Evolutionary conservation across 2,797 vertebrate species (phyloP), one percentile per base, ranked within the genome.

Genomic region (Gobionotothen gibberifrons): DNA sequence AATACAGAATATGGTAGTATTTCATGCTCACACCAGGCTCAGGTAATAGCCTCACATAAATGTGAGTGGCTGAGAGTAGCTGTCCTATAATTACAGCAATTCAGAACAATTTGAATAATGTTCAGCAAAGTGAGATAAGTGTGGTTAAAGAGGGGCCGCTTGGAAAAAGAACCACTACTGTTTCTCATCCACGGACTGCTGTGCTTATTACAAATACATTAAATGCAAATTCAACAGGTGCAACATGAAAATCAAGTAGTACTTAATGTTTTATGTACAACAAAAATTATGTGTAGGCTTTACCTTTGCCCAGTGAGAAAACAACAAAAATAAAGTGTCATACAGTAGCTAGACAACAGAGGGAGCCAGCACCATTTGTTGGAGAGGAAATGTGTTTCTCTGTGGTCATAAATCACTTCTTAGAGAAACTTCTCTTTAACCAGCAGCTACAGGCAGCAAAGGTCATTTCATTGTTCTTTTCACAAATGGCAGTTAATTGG

Each of bases 51-150:
- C 52, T 47, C 26, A 51, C 69, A 16, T 81, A 51, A 69, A 83
- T 85, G 61, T 63, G 46, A 74, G 51, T 53, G 39, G 52, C 0
- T 8, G 40, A 40, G 22, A 71, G 21, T 60, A 52, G 71, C 60
- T 52, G 63, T 19, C 15, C 46, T 4, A 21, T 89, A 86, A 90
- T 91, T 89, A 83, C 61, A 86, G 71, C 76, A 84, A 83, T 84
- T 84, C n/a, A 68, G 77, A 83, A 61, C 76, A 72, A 81, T 90
- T 69, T 87, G 76, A 81, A 78, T 82, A 74, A 77, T 79, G 67
- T 68, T 65, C 40, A 81, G 70, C 57, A 22, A 67, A 42, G 48
- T 7, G 29, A 49, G 72, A 65, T 69, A 43, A 82, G 60, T 72
- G 72, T 22, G 17, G 52, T 75, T 75, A 79, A 81, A 64, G 48